These are phyloP conservation scores for Potamilus streckersoni DNA, from an alignment of 1,140 invertebrate species.

Conservation along the genomic window DNA sequence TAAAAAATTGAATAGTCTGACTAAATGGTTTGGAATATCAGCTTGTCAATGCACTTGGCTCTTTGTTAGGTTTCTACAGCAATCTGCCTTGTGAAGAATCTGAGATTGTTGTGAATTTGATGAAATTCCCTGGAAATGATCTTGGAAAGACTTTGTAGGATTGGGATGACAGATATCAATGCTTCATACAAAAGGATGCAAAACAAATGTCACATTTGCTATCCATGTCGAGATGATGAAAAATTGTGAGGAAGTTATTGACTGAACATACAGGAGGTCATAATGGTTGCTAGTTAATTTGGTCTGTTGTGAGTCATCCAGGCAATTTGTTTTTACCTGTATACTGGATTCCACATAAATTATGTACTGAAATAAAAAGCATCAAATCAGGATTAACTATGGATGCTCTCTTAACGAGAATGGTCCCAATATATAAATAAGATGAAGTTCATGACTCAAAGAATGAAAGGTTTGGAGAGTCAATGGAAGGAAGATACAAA, in stretches of 20 bases:
- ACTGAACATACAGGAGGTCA: neutral
- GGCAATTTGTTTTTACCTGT: constrained; percentile 5
- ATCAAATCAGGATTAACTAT: constrained; percentile 4
- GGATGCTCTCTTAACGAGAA: neutral
- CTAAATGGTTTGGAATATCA: neutral
- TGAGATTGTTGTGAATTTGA: neutral
- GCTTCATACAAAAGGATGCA: neutral
- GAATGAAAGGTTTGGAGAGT: neutral
- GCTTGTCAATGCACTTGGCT: too few relatives aligned
- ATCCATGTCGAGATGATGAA: constrained; percentile 11
- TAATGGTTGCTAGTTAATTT: neutral
- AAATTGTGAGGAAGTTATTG: constrained; percentile 4
- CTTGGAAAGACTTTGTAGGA: neutral
- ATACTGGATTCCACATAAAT: neutral
- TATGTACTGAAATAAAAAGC: constrained; percentile 3
- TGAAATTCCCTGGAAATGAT: neutral
- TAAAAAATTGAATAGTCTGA: neutral
- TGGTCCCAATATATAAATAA: constrained; percentile 1
- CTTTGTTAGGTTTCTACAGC: neutral
- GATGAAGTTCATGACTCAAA: neutral
- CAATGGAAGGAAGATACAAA: neutral
- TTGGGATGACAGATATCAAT: neutral
- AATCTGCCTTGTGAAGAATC: neutral
- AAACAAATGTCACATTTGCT: constrained; percentile 11
- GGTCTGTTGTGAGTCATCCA: neutral